Evolutionary conservation across 2,797 vertebrate genomes (phyloP), one percentile per base, ranked within the genome.

Genomic region (Poecilia gillii): DNA sequence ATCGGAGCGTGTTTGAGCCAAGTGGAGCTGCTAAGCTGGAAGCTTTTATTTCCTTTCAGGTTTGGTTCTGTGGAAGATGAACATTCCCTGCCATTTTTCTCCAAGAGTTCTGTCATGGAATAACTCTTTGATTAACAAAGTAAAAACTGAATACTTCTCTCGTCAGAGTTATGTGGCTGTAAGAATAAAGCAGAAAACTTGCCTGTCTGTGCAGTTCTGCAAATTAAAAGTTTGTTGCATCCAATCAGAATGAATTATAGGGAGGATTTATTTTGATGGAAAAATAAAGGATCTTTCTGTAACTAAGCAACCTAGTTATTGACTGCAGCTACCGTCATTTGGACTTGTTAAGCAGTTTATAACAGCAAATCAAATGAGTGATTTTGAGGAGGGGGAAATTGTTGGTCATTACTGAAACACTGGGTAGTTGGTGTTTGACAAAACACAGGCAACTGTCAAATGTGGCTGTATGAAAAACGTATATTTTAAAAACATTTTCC

Each of bases 1-100:
- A 88, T 91, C 85, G 81, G 89, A 82, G 85, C 39, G 68, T 75
- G 78, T 86, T 85, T 78, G 57, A 78, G 41, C 80, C 18, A 73
- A 85, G 84, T 70, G 75, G 68, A 80, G 74, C 79, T 77, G 83
- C 85, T 77, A 45, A 84, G 79, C 81, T 78, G 78, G 84, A 89
- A 91, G 84, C 87, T 85, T 88, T 94, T 94, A 92, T 94, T 93
- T 88, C 89, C 89, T 86, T 89, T 73, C 84, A 88, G 84, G 86
- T 90, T 91, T 85, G 73, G 79, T 80, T 68, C 81, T 80, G 85
- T 87, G 90, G 79, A 88, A 89, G 83, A 87, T 80, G 78, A 51
- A 64, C 62, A 81, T 80, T 87, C 78, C 74, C 49, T 47, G 70
- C 76, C 51, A 68, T 62, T 77, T 80, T 81, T 77, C 87, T 80